Evolutionary conservation across 1,140 invertebrate species (phyloP).

Genomic region (Tetramorium alpestre): DNA sequence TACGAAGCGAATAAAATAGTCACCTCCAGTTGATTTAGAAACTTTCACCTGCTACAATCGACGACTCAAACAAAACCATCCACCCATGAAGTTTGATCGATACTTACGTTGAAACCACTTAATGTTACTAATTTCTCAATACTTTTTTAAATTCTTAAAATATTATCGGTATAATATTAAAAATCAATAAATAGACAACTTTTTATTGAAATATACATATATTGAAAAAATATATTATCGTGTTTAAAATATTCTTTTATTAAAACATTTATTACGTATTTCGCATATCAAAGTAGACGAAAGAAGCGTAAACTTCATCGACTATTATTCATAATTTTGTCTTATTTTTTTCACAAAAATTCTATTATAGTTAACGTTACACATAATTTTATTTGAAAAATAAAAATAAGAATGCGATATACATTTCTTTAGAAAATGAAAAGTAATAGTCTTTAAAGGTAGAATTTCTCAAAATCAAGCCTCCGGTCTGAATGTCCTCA

Average conservation of each 20-base stretch:
- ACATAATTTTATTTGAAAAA: not conserved
- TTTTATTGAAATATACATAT: not conserved
- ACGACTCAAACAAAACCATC: not conserved
- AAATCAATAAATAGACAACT: not conserved
- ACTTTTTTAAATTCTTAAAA: not conserved
- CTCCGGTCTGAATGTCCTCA: not conserved
- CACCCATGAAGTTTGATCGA: slow-evolving; percentile 69
- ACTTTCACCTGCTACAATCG: slow-evolving; percentile 9
- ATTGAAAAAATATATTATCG: not conserved
- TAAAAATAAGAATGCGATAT: not conserved
- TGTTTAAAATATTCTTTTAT: not conserved
- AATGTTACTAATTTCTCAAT: not conserved
- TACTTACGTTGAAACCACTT: slow-evolving; percentile 31
- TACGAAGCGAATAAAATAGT: not conserved
- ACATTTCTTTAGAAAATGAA: not conserved
- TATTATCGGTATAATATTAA: not conserved
- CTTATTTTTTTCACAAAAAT: not conserved
- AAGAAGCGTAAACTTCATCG: not conserved
- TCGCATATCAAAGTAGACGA: not conserved
- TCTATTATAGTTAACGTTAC: not conserved
- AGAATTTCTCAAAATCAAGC: not conserved
- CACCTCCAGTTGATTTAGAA: not conserved
- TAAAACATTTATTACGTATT: slow-evolving; percentile 8
- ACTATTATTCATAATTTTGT: not conserved
- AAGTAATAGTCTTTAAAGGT: not conserved